A percentile compares a stretch with the other conserved stretches of the same genome.
phyloP scores from a whole-genome alignment of 2,888 invertebrate species.

The Branchellion lobata region DNA sequence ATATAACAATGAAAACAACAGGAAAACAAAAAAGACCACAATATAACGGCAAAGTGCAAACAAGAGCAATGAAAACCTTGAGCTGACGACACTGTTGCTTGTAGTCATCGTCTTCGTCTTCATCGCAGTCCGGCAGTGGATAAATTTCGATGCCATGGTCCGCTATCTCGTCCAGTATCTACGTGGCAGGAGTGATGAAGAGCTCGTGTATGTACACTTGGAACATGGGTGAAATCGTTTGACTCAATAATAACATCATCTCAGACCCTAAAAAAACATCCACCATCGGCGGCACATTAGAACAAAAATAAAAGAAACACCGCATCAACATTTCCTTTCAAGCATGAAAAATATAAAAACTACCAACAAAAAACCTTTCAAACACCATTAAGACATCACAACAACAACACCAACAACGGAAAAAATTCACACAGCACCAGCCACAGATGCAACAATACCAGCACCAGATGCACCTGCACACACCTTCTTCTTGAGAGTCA shows the following conservation, averaged over 20 bases:
- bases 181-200: conserved; percentile 7
- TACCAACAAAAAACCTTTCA: neutral
- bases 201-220: neutral
- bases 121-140: conserved; percentile 90
- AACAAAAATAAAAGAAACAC: too few relatives aligned
- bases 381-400: neutral
- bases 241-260: neutral
- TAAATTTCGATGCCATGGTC: conserved; percentile 89
- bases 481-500: conserved; percentile 59
- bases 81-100: conserved; percentile 67
- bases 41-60: too few relatives aligned
- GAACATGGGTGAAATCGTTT: neutral
- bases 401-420: neutral
- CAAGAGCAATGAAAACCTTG: conserved; percentile 57
- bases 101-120: conserved; percentile 91
- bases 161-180: conserved; percentile 86
- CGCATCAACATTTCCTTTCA: neutral
- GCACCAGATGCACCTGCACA: conserved; percentile 2
- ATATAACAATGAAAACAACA: too few relatives aligned
- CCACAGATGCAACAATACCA: neutral
- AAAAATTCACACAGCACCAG: neutral
- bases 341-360: neutral
- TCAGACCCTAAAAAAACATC: conserved; percentile 91
- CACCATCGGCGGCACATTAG: conserved; percentile 77
- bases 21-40: too few relatives aligned